Conservation (phyloP, 2,888 invertebrate species). For the Chymomyza caudatula region DNA sequence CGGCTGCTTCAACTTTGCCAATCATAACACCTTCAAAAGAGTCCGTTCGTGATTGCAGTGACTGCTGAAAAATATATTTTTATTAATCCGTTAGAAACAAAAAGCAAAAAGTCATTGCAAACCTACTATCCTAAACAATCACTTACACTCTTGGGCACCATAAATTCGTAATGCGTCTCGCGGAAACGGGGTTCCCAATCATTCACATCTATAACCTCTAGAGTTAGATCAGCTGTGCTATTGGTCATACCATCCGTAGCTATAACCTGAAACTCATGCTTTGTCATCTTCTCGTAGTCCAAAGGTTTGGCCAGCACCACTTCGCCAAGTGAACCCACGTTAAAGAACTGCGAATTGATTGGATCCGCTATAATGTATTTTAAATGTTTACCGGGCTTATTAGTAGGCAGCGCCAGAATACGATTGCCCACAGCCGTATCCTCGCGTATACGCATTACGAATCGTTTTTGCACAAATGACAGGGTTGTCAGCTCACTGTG, state of each 20-base stretch:
- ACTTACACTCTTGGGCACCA: constrained; percentile 76
- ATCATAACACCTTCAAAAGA: constrained; percentile 77
- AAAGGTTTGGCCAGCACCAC: constrained; percentile 85
- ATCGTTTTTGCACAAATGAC: constrained; percentile 84
- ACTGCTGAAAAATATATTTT: constrained; percentile 59
- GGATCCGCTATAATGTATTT: constrained; percentile 88
- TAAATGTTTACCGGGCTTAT: constrained; percentile 83
- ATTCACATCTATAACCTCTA: constrained; percentile 91
- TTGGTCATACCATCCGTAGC: constrained; percentile 87
- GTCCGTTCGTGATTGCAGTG: constrained; percentile 66
- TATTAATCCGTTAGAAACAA: background rate
- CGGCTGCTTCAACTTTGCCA: constrained; percentile 89
- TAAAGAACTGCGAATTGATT: constrained; percentile 86
- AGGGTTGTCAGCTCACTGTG: constrained; percentile 79
- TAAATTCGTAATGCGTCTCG: constrained; percentile 91
- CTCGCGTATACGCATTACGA: constrained; percentile 86
- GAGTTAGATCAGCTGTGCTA: constrained; percentile 89
- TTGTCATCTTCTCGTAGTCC: constrained; percentile 87
- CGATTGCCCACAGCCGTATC: constrained; percentile 86
- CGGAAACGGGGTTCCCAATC: constrained; percentile 96
- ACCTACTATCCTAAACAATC: background rate
- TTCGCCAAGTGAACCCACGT: constrained; percentile 88
- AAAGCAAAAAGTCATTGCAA: too few species aligned
- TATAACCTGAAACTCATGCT: constrained; percentile 87
- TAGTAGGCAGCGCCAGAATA: constrained; percentile 84